Evolutionary conservation across 2,888 invertebrate species (phyloP).

Genomic region (Neria commutata): DNA sequence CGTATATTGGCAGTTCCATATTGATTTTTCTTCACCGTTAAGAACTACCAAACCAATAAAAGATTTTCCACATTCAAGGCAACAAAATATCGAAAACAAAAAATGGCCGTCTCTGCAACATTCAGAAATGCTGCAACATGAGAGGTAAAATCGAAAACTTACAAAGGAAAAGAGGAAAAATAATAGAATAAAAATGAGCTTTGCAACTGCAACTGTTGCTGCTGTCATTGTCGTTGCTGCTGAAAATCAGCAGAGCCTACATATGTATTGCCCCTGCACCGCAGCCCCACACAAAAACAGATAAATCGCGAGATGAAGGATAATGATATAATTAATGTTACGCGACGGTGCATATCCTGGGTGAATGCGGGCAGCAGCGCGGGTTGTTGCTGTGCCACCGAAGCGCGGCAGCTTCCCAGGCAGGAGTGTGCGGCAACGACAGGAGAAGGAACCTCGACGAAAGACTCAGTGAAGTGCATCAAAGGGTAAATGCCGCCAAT

Average conservation of each 20-base stretch:
- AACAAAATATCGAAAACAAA: too few relatives aligned
- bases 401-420: background rate
- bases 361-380: too few relatives aligned
- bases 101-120: too few relatives aligned
- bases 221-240: too few relatives aligned
- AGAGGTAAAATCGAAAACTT: background rate
- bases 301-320: conserved; percentile 56
- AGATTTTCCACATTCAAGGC: too few relatives aligned
- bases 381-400: conserved; percentile 34
- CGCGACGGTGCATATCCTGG: conserved; percentile 34
- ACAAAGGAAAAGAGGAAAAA: background rate
- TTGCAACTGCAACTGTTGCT: too few relatives aligned
- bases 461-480: conserved; percentile 6
- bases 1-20: too few relatives aligned
- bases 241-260: background rate
- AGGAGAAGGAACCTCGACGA: background rate
- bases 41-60: too few relatives aligned
- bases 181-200: background rate
- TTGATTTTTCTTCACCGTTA: too few relatives aligned
- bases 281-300: conserved; percentile 22
- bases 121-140: too few relatives aligned
- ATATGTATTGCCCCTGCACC: background rate
- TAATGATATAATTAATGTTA: conserved; percentile 58
- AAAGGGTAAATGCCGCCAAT: conserved; percentile 17
- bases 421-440: background rate